These are phyloP conservation scores for Leistus spinibarbis DNA, from an alignment of 2,888 invertebrate species.

Conservation along the genomic window DNA sequence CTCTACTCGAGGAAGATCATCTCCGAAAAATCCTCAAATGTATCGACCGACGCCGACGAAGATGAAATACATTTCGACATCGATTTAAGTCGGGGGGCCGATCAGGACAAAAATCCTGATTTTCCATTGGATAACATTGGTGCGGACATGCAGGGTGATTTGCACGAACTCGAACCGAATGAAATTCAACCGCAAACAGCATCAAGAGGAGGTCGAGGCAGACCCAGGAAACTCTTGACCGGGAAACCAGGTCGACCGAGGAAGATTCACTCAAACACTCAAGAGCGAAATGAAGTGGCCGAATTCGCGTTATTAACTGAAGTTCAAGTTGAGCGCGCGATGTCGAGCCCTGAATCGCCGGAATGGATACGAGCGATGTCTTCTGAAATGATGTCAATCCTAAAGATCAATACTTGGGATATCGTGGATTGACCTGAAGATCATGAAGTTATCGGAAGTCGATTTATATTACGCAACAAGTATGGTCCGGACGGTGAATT, in stretches of 20 bases:
- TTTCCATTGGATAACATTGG: no score
- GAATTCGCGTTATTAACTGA: not conserved
- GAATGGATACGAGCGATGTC: constrained; percentile 10
- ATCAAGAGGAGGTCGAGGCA: not conserved
- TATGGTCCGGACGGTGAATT: not conserved
- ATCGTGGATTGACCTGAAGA: not conserved
- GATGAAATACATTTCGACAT: no score
- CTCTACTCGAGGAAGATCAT: not conserved
- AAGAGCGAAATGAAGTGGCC: not conserved
- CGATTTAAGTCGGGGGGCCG: no score
- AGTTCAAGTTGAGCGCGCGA: not conserved
- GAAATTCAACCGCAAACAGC: not conserved
- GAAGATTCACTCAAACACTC: not conserved
- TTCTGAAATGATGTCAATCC: not conserved
- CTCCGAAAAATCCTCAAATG: constrained; percentile 12
- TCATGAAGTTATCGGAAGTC: constrained; percentile 5
- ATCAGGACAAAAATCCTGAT: no score
- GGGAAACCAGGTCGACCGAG: not conserved
- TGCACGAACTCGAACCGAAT: no score
- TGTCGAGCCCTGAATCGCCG: constrained; percentile 6
- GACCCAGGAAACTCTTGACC: not conserved
- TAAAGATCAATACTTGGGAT: constrained; percentile 13
- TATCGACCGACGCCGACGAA: not conserved
- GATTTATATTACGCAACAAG: not conserved
- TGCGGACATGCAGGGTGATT: no score